Evolutionary conservation across 2,888 invertebrate species (phyloP), one percentile per base, ranked within the genome.

Genomic region (Drosophila stalkeri): DNA sequence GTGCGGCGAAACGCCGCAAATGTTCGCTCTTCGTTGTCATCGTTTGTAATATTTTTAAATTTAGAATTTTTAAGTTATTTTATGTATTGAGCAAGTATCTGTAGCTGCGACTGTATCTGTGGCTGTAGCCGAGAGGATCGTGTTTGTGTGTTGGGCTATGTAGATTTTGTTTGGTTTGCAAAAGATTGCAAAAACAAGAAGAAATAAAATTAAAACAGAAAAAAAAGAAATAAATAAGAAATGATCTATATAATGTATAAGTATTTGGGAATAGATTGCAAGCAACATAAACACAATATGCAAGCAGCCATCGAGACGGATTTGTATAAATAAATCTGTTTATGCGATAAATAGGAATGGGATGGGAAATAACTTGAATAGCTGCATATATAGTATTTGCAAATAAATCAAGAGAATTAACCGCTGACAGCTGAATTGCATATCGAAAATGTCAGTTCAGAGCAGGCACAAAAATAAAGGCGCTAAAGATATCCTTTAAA

Each of bases 31-130:
- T 82, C 80, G 81, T 86, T 87, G 86, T 87, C 86, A 87, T 86
- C 85, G 86, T 90, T 89, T 90, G 90, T 91, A 88, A 90, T 89
- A 86, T 83, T 89, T 85, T 90, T 89, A 90, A 90, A 91, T 81
- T 90, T 91, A 91, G 90, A 89, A 83, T 85, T 88, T 82, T 84
- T 85, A 87, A 91, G 88, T 86, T 86, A 89, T 90, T 87, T 87
- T 80, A 80, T 90, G 84, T 89, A 73, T 77, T 81, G 77, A 76
- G 84, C 89, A 84, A 90, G 81, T 75, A 80, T 89, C 80, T 74
- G 57, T 70, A 57, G 69, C 51, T 49, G 68, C 73, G 18, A 46
- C 65, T 52, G 63, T 72, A 63, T 68, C 47, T 54, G 61, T 73
- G 12, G 11, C 44, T 44, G 44, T 72, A 16, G 59, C 49, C 46